These are phyloP conservation scores for Cryptus viduatorius DNA, from an alignment of 2,888 invertebrate species.

Conservation along the genomic window DNA sequence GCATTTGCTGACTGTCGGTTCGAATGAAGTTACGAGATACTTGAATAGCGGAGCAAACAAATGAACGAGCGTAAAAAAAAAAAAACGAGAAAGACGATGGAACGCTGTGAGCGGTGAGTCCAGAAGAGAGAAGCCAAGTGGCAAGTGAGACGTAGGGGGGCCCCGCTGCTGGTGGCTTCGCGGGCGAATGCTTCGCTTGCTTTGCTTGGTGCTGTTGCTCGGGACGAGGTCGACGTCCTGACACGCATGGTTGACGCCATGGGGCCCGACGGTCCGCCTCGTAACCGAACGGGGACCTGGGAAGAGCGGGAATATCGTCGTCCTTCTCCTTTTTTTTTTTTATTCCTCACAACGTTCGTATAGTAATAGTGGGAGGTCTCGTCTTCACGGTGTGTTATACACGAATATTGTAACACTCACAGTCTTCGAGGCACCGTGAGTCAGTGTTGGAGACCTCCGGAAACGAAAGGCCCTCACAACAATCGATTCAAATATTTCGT, in stretches of 20 bases:
- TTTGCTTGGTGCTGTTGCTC: conserved; percentile 66
- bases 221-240: conserved; percentile 83
- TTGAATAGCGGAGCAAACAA: conserved; percentile 49
- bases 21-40: not conserved
- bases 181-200: conserved; percentile 62
- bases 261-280: conserved; percentile 74
- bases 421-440: not conserved
- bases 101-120: conserved; percentile 55
- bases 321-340: not conserved
- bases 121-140: conserved; percentile 32
- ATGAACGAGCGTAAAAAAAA: conserved; percentile 59
- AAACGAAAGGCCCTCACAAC: not conserved
- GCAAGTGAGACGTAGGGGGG: conserved; percentile 37
- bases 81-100: conserved; percentile 47
- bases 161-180: conserved; percentile 59
- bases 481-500: not conserved
- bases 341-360: not conserved
- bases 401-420: conserved; percentile 24
- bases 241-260: conserved; percentile 83
- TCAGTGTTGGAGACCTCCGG: not conserved
- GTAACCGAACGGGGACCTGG: conserved; percentile 49
- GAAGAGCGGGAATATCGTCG: conserved; percentile 55
- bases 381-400: conserved; percentile 13
- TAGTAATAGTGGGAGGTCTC: conserved; percentile 68
- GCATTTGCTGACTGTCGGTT: not conserved